Evolutionary conservation across 2,797 vertebrate genomes (phyloP).

Genomic region (Hirundo rustica): DNA sequence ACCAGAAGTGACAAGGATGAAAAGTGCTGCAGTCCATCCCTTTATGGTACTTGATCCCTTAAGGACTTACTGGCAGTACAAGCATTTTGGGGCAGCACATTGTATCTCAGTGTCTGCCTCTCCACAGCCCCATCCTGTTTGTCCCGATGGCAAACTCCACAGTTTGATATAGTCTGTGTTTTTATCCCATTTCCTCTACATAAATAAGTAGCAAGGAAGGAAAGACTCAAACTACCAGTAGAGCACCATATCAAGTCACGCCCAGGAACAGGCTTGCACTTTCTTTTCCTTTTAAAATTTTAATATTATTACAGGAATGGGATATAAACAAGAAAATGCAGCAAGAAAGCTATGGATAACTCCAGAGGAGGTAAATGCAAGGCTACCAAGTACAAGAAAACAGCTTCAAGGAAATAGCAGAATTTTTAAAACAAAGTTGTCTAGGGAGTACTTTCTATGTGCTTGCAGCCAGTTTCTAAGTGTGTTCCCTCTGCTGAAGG

Average conservation of each 20-base stretch:
- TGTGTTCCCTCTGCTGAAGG: not conserved
- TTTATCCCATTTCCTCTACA: not conserved
- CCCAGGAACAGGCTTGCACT: not conserved
- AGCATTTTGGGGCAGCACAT: not conserved
- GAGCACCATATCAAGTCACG: not conserved
- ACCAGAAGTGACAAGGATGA: not conserved
- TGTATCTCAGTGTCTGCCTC: not conserved
- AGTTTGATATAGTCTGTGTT: not conserved
- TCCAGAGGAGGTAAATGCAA: not conserved
- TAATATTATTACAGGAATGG: not conserved
- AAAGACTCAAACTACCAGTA: not conserved
- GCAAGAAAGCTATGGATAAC: not conserved
- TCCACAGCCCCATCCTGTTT: not conserved
- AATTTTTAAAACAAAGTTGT: not conserved
- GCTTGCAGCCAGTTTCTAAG: conserved; percentile 22
- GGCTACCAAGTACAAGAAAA: not conserved
- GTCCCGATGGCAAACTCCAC: not conserved
- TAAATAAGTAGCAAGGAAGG: not conserved
- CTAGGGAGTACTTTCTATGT: not conserved
- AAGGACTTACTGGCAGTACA: not conserved
- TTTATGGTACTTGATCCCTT: not conserved
- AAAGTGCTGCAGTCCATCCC: not conserved
- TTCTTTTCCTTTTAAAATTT: not conserved
- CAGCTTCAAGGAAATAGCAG: not conserved
- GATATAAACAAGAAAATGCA: not conserved